Base-by-base conservation (phyloP, 1,140 invertebrate genomes). In the Rhynchophorus ferrugineus region DNA sequence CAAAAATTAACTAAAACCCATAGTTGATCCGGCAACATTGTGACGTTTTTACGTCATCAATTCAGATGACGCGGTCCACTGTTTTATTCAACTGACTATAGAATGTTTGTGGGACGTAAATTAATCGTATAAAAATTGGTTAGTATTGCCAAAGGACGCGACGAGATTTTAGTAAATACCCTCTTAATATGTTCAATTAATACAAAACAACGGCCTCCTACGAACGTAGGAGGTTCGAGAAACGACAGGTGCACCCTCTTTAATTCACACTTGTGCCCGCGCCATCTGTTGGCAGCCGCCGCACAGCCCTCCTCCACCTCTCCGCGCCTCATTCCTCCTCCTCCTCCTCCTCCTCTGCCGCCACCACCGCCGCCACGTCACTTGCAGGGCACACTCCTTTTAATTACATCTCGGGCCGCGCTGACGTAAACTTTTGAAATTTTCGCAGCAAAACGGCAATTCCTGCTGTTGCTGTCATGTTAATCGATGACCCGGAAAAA, bases 361-460 rank as follows among this genome's bases (percentile, higher is more conserved):
- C n/a, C 21, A 11, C 43, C 14, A 5, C 43, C 43, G 14, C 9
- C 17, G 5, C 3, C 13, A 44, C 29, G 43, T 44, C 43, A 44
- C 43, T 44, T 29, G 21, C 43, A 44, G 21, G 29, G 43, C 21
- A 44, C 44, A 46, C 44, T 46, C 44, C 44, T 46, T 46, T 46
- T 46, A 46, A 46, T 46, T 46, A 46, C 44, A n/a, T 18, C 17
- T n/a, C 19, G 21, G 29, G 29, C 20, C 21, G 41, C 18, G 41
- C 41, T 43, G 44, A 46, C 44, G 35, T 46, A 17, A 46, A 46
- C 24, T 46, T 46, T 46, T 46, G 24, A 46, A 46, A 46, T 34
- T 46, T 46, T 46, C 29, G 19, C 9, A 35, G 44, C 16, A 46
- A 46, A 46, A 35, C 44, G 8, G 29, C 19, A 35, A 14, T 34